Percentiles rank a stretch among this genome's conserved stretches.
phyloP scores from a whole-genome alignment of 2,797 vertebrate species.

The Hylomyscus alleni region DNA sequence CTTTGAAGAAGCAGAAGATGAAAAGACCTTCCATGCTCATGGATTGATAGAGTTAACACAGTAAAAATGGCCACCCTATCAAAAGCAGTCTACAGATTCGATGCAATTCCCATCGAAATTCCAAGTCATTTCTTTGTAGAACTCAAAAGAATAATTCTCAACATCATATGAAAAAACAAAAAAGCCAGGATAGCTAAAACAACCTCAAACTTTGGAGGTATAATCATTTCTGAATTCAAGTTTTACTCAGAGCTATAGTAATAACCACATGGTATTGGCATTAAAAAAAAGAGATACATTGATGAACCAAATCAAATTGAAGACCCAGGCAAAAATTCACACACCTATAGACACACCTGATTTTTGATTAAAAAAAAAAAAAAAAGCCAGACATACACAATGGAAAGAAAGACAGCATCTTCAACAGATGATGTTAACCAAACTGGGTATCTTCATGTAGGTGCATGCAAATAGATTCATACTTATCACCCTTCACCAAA shows the following conservation, averaged over 20 bases:
- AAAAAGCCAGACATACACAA: neutral
- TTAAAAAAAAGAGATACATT: no score
- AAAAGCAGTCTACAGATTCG: neutral
- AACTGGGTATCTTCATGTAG: neutral
- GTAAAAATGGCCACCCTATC: neutral
- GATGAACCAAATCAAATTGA: no score
- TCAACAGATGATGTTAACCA: neutral
- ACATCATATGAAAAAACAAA: neutral
- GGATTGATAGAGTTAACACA: neutral
- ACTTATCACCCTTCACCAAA: neutral
- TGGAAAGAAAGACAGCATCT: neutral
- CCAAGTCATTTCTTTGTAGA: neutral
- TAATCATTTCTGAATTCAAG: neutral
- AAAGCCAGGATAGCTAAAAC: no score
- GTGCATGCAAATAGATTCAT: neutral
- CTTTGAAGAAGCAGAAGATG: neutral
- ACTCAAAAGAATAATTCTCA: neutral
- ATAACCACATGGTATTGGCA: no score
- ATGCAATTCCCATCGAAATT: neutral
- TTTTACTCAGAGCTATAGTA: no score
- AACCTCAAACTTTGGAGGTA: neutral
- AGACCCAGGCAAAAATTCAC: neutral
- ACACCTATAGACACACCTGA: neutral
- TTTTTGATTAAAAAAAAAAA: neutral
- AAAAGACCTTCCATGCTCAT: neutral